Percentiles rank a stretch among this genome's conserved stretches.
Conservation (phyloP, 2,797 vertebrate genomes). For the Labeo calbasu region DNA sequence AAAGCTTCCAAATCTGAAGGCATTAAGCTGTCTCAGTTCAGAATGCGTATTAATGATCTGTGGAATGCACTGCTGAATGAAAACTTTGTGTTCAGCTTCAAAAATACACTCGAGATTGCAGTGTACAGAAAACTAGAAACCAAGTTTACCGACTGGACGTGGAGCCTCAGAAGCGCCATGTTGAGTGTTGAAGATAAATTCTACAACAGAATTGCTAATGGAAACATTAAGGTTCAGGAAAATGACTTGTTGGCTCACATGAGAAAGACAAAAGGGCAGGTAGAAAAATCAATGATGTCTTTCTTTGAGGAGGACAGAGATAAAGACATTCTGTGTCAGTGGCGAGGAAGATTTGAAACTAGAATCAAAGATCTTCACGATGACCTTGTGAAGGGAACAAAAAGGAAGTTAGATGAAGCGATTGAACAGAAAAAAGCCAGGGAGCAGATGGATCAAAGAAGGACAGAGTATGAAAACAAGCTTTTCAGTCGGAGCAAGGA, state of each 20-base stretch:
- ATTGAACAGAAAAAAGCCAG: constrained; percentile 52
- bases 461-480: constrained; percentile 43
- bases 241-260: constrained; percentile 37
- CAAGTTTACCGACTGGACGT: not conserved
- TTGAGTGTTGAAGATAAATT: not conserved
- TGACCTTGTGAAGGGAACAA: not conserved
- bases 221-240: not conserved
- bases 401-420: not conserved
- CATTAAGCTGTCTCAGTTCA: constrained; percentile 71
- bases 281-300: not conserved
- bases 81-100: constrained; percentile 27
- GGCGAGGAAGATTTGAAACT: constrained; percentile 10
- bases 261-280: not conserved
- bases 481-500: constrained; percentile 64
- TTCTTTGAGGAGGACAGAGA: constrained; percentile 13
- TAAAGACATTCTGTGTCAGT: constrained; percentile 18
- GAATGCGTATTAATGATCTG: constrained; percentile 20
- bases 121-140: not conserved
- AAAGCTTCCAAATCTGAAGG: constrained; percentile 52
- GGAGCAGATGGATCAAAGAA: constrained; percentile 57
- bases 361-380: constrained; percentile 9
- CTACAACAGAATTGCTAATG: not conserved
- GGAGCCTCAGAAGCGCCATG: not conserved
- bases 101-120: not conserved
- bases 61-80: constrained; percentile 12